Base-by-base conservation (phyloP, 2,113 vertebrate genomes). In the Pseudorhombus dupliciocellatus region DNA sequence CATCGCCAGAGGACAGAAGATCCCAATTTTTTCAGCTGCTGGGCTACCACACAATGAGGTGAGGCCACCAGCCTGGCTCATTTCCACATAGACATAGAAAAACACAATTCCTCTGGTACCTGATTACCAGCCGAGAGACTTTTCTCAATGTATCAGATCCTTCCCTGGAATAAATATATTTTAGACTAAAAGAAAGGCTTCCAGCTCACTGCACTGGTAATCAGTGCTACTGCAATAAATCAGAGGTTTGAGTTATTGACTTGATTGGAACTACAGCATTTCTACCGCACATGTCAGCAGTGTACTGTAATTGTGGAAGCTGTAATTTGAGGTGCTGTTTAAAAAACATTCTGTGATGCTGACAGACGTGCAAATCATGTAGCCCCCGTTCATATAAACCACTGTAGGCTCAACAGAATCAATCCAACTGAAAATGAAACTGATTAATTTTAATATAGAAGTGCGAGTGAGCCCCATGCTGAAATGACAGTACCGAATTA, bases 1-100 rank as follows among this genome's bases (percentile, higher is more conserved):
- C 79, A 95, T 94, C 7, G 94, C 94, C 42, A 83, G 94, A 85
- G 94, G 94, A 56, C 94, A 95, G 88, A 95, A 95, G 90, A 95
- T 95, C 80, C 94, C 94, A 0, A 95, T 95, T 30, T 95, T 95
- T 55, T 94, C 94, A 50, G 94, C 94, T 28, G 94, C 94, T 63
- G 94, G 94, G 6, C 80, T 95, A n/a, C 94, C 94, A 8, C 94
- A 95, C 87, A 95, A 95, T 6, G 94, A 95, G 92, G 94, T 95
- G 59, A 84, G 71, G 31, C 12, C 22, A n/a, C 15, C 48, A 24
- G 56, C 12, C 42, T 12, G 6, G 1, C 65, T 59, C 0, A 42
- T 63, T 26, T 69, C 4, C 48, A n/a, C 10, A 16, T 7, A 31
- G 2, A 5, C 5, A 50, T 4, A 46, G 20, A 22, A 8, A 28